Conservation (phyloP, 2,113 vertebrate genomes). For the Isurus oxyrinchus region DNA sequence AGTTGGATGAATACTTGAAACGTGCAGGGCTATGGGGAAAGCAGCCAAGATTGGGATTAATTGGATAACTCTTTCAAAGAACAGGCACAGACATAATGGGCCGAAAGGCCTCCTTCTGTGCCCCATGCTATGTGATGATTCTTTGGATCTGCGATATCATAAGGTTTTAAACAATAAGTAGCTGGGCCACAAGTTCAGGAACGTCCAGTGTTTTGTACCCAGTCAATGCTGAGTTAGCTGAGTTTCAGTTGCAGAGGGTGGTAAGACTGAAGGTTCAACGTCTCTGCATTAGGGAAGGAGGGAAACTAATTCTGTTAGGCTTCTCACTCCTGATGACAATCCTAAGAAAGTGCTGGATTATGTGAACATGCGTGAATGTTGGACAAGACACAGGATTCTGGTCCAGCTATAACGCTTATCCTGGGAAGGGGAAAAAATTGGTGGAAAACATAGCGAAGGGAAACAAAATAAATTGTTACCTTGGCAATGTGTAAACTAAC, state of each 20-base stretch:
- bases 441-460: not conserved
- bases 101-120: not conserved
- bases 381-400: not conserved
- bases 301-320: not conserved
- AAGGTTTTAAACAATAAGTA: not conserved
- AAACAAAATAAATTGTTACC: not conserved
- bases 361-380: not conserved
- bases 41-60: not conserved
- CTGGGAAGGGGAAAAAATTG: not conserved
- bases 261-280: not conserved
- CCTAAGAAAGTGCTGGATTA: not conserved
- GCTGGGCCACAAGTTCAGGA: not conserved
- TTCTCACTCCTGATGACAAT: not conserved
- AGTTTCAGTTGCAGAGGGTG: not conserved
- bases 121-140: not conserved
- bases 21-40: not conserved
- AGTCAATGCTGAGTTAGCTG: not conserved
- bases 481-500: not conserved
- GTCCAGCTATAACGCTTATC: not conserved
- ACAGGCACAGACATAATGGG: not conserved
- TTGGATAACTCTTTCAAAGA: not conserved
- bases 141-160: not conserved
- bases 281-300: not conserved
- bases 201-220: not conserved
- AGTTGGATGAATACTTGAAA: not conserved